A percentile compares a stretch with the other conserved stretches of the same genome.
phyloP scores from a whole-genome alignment of 64 coral and sea anemone genomes.

The Montipora efflorescens region DNA sequence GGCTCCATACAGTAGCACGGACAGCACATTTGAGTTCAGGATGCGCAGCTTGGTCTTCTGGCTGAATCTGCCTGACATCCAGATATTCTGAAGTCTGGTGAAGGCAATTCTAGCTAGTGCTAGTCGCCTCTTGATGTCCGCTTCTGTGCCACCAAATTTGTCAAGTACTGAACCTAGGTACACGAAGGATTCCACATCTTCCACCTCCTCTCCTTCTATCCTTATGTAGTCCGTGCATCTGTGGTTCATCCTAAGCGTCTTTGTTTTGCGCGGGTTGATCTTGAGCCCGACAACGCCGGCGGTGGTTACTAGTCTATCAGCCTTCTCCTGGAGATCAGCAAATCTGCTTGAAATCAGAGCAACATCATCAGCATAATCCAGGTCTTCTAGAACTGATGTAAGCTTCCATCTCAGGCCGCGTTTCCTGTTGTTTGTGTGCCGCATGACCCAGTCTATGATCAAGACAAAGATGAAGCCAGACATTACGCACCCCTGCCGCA shows the following conservation, averaged over 20 bases:
- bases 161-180: background rate
- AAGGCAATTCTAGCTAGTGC: constrained; percentile 32
- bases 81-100: constrained; percentile 14
- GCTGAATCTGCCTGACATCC: background rate
- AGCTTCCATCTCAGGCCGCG: too few species aligned
- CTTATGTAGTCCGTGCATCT: background rate
- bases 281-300: constrained; percentile 32
- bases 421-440: too few species aligned
- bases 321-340: constrained; percentile 24
- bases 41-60: constrained; percentile 34
- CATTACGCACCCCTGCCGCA: constrained; percentile 1
- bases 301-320: constrained; percentile 22
- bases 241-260: constrained; percentile 1
- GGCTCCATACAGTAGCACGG: constrained; percentile 39
- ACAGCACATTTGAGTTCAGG: constrained; percentile 26
- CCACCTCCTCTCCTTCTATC: background rate
- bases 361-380: constrained; percentile 30
- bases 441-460: too few species aligned
- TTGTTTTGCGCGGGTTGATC: constrained; percentile 27
- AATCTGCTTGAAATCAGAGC: constrained; percentile 29
- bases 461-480: background rate
- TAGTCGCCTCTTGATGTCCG: constrained; percentile 26
- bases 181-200: background rate
- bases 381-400: background rate
- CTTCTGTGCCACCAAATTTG: constrained; percentile 20